Conservation (phyloP, 2,113 vertebrate genomes). For the Delphinus delphis region DNA sequence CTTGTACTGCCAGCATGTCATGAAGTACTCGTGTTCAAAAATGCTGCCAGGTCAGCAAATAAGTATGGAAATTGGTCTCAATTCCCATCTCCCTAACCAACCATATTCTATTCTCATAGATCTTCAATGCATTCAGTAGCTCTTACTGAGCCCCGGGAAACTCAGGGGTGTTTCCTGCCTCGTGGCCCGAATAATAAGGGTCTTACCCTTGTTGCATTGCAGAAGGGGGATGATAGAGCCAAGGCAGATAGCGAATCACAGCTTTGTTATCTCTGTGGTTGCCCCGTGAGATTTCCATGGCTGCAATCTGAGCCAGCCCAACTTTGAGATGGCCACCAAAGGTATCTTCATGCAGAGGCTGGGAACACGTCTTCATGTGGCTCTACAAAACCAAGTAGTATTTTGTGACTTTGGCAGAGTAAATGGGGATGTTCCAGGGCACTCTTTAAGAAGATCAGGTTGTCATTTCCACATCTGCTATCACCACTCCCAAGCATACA, state of each 20-base stretch:
- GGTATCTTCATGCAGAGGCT: conserved; percentile 97
- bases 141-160: background rate
- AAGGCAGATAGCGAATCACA: conserved; percentile 95
- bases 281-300: conserved; percentile 98
- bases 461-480: background rate
- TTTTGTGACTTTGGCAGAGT: background rate
- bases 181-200: background rate
- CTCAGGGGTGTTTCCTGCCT: background rate
- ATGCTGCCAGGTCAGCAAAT: background rate
- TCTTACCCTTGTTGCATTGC: conserved; percentile 98
- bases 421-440: background rate
- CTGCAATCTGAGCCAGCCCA: conserved; percentile 95
- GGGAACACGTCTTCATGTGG: conserved; percentile 99
- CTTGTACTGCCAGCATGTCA: background rate
- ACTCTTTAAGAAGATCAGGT: background rate
- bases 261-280: conserved; percentile 99
- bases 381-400: conserved; percentile 85
- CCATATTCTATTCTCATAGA: background rate
- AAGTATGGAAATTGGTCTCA: background rate
- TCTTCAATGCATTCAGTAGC: background rate
- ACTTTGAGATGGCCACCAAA: conserved; percentile 99
- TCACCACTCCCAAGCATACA: background rate
- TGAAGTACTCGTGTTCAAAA: background rate
- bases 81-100: background rate
- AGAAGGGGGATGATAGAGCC: conserved; percentile 98